A percentile compares a stretch with the other conserved stretches of the same genome.
These are phyloP conservation scores for Channallabes apus DNA, from an alignment of 2,797 vertebrate species.

Conservation along the genomic window DNA sequence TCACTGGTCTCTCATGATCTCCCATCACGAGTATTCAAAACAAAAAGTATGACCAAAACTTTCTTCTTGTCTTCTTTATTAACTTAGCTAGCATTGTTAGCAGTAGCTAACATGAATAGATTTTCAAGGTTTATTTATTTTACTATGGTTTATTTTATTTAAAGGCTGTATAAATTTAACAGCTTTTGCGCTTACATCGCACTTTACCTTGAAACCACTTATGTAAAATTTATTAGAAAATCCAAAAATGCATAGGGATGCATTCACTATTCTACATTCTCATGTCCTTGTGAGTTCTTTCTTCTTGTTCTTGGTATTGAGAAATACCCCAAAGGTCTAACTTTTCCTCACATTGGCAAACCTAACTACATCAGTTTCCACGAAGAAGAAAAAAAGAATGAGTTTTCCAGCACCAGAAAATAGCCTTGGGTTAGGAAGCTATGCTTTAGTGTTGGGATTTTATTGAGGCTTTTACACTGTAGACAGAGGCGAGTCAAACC, in stretches of 20 bases:
- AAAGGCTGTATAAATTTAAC: neutral
- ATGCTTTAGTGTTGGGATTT: neutral
- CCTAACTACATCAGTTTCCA: neutral
- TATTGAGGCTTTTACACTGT: neutral
- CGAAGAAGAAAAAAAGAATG: neutral
- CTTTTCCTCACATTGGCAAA: neutral
- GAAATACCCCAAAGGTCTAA: neutral
- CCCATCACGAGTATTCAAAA: neutral
- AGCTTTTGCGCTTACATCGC: neutral
- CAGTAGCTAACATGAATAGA: neutral
- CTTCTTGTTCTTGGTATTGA: neutral
- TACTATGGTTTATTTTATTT: neutral
- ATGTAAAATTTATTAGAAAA: neutral
- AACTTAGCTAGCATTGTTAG: neutral
- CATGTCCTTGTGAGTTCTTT: neutral
- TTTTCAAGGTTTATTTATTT: neutral
- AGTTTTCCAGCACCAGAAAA: conserved; percentile 3
- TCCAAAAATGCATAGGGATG: neutral
- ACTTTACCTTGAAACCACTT: neutral
- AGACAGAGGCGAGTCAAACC: neutral
- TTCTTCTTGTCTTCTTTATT: neutral
- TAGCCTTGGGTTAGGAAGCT: neutral
- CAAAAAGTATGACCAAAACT: too few species aligned
- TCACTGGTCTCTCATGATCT: neutral
- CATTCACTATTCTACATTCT: neutral